These are phyloP conservation scores for Salvelinus sp. DNA, from an alignment of 2,113 vertebrate genomes.

Conservation along the genomic window DNA sequence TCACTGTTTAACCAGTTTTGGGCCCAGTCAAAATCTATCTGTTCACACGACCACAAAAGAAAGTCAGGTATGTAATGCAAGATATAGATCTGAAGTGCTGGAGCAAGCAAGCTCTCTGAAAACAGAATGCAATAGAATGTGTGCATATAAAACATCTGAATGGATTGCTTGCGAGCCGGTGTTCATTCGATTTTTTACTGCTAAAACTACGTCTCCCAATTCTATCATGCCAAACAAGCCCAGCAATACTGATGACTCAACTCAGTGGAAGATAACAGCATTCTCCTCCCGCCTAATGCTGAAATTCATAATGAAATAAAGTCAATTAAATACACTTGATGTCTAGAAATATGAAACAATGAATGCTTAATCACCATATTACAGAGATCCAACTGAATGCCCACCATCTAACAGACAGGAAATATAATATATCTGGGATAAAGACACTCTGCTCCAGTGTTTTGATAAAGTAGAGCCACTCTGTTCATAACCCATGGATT, in stretches of 20 bases:
- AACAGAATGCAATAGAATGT: too few relatives aligned
- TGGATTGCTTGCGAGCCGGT: constrained; percentile 10
- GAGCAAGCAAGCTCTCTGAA: too few relatives aligned
- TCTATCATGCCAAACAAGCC: constrained; percentile 42
- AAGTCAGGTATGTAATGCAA: too few relatives aligned
- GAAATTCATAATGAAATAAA: constrained; percentile 44
- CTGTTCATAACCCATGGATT: constrained; percentile 35
- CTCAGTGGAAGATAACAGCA: constrained; percentile 35
- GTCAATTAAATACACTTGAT: constrained; percentile 37
- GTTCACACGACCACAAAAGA: too few relatives aligned
- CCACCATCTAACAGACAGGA: constrained; percentile 32
- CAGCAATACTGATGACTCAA: constrained; percentile 37
- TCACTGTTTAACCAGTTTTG: too few relatives aligned
- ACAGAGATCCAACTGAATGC: constrained; percentile 47
- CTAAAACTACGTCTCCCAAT: not conserved
- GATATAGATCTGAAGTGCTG: too few relatives aligned
- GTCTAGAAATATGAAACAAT: constrained; percentile 49
- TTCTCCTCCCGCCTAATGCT: constrained; percentile 43
- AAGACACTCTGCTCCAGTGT: constrained; percentile 12
- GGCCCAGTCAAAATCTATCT: too few relatives aligned
- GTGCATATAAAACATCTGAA: constrained; percentile 15
- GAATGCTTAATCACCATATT: constrained; percentile 58
- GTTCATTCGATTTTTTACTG: too few relatives aligned
- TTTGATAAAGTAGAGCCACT: constrained; percentile 36
- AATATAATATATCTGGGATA: constrained; percentile 16